Evolutionary conservation across 2,113 vertebrate genomes (phyloP).

Genomic region (Elephas maximus): DNA sequence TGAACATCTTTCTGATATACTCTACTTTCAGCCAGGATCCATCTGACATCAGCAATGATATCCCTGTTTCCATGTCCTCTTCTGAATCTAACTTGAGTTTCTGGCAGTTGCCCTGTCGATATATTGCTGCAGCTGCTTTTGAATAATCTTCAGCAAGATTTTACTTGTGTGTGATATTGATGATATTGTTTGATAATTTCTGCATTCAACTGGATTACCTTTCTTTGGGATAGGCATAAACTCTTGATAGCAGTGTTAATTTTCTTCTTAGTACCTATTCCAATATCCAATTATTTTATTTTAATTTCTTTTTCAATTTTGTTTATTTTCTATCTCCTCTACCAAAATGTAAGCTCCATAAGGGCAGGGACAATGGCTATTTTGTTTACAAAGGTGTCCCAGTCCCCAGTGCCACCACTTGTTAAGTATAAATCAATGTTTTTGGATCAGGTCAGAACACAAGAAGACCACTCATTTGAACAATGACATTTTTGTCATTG

Average conservation of each 20-base stretch:
- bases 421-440: background rate
- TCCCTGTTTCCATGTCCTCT: too few species aligned
- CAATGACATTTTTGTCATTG: background rate
- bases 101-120: too few species aligned
- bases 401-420: background rate
- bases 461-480: background rate
- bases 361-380: background rate
- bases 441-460: background rate
- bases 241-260: background rate
- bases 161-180: too few species aligned
- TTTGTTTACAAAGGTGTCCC: background rate
- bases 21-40: too few species aligned
- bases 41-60: too few species aligned
- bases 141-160: too few species aligned
- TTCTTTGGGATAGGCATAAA: background rate
- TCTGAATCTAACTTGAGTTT: too few species aligned
- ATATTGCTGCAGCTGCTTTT: too few species aligned
- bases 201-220: too few species aligned
- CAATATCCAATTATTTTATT: background rate
- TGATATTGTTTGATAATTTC: too few species aligned
- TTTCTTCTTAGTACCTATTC: background rate
- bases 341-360: background rate
- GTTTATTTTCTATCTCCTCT: background rate
- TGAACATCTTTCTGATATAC: too few species aligned
- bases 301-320: background rate